Evolutionary conservation across 2,797 vertebrate species (phyloP).

Genomic region (Vespertilio murinus): DNA sequence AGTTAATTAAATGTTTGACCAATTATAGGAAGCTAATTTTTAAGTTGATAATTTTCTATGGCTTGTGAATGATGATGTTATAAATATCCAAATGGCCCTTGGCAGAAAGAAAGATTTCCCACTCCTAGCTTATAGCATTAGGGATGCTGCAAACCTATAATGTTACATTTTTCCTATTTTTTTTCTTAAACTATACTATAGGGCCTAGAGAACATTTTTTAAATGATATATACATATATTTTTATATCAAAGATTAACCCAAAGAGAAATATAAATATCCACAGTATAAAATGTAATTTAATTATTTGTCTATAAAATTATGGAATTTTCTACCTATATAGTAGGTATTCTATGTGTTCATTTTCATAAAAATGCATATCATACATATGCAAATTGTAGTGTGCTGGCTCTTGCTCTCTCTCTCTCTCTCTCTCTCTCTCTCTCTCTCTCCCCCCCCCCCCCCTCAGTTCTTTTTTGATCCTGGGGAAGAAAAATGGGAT

Average conservation of each 20-base stretch:
- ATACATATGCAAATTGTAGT: background rate
- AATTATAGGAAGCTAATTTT: too few species aligned
- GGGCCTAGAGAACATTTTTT: background rate
- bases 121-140: background rate
- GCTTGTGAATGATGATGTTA: too few species aligned
- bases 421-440: too few species aligned
- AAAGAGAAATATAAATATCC: background rate
- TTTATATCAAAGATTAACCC: background rate
- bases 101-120: too few species aligned
- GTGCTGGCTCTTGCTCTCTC: too few species aligned
- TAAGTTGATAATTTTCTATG: too few species aligned
- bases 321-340: background rate
- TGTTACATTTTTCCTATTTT: background rate
- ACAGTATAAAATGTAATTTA: background rate
- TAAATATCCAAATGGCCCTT: too few species aligned
- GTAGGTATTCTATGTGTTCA: background rate
- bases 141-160: background rate
- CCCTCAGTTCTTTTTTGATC: background rate
- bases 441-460: too few species aligned
- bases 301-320: background rate
- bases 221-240: background rate
- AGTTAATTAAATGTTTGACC: too few species aligned
- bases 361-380: background rate
- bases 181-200: background rate
- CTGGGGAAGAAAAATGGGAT: background rate